Evolutionary conservation across 2,113 vertebrate genomes (phyloP), one percentile per base, ranked within the genome.

Genomic region (Malurus alboscapulatus): DNA sequence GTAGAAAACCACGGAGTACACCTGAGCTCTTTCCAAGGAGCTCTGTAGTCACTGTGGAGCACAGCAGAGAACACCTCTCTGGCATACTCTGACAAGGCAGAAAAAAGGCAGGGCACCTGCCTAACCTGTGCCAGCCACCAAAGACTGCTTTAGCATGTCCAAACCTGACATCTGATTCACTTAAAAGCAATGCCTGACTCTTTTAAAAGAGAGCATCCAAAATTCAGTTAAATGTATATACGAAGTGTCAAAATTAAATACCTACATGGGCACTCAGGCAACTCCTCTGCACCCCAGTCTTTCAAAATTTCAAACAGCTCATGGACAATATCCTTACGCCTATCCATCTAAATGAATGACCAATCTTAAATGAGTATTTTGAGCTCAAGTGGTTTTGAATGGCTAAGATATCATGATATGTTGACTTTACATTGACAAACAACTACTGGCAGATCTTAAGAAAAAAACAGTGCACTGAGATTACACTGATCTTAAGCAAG

Each of bases 21-120:
- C 19, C 27, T 47, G 34, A 67, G 13, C 42, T 89, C 34, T 78
- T 38, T 12, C 9, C 48, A 50, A 44, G 50, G 22, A 45, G 21
- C 26, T 47, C 21, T 2, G 4, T 2, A 55, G 34, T 22, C 32
- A 54, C 29, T 54, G 42, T 0, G 1, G 20, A 55, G 48, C 9
- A 34, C 21, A 65, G 17, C 24, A 81, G 16, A 27, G 21, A 86
- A 27, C 36, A 32, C 3, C 21, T n/a, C 30, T 20, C 30, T 2
- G 6, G 10, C 34, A 67, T 19, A 45, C 47, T 61, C 14, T 38
- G 22, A 71, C 24, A 40, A 36, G 72, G 45, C 20, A 93, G 24
- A 48, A 7, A 32, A 30, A 59, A 82, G 29, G 12, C 69, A 87
- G 40, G 29, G 30, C 48, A 68, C 4, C 36, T 15, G 34, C 44